These are phyloP conservation scores for Hippolais icterina DNA, from an alignment of 2,113 vertebrate genomes.

Conservation along the genomic window DNA sequence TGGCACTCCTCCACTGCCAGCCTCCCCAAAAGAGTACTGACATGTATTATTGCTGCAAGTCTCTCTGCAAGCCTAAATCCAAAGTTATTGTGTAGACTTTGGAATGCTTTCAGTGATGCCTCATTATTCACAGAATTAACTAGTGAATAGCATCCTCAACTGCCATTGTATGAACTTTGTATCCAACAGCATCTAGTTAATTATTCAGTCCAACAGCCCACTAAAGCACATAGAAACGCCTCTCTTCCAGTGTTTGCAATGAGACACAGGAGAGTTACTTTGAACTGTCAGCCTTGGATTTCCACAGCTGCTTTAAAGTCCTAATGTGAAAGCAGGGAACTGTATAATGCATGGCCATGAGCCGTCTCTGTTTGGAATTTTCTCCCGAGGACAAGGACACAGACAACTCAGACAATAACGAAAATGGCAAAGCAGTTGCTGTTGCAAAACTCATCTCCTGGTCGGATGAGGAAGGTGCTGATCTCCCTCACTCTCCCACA, in stretches of 20 bases:
- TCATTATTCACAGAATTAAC: conserved; percentile 23
- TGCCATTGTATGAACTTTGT: not conserved
- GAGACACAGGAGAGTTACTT: not conserved
- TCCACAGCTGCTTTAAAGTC: not conserved
- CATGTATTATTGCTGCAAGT: not conserved
- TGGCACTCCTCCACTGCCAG: not conserved
- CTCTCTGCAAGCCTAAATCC: not conserved
- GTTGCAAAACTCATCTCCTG: not conserved
- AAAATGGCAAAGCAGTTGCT: not conserved
- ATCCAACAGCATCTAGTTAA: not conserved
- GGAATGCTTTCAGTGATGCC: not conserved
- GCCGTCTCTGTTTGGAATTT: not conserved
- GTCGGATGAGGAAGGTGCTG: not conserved
- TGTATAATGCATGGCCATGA: not conserved
- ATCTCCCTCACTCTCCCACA: rapidly evolving
- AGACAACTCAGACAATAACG: not conserved
- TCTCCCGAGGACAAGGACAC: not conserved
- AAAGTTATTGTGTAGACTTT: not conserved
- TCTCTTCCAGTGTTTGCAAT: not conserved
- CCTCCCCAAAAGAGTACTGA: not conserved
- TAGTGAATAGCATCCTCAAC: conserved; percentile 1
- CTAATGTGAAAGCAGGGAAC: not conserved
- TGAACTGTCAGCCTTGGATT: not conserved
- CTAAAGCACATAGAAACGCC: rapidly evolving
- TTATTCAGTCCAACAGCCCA: not conserved